Base-by-base conservation (phyloP, 23 tunicate genomes). In the Pegea sp. region DNA sequence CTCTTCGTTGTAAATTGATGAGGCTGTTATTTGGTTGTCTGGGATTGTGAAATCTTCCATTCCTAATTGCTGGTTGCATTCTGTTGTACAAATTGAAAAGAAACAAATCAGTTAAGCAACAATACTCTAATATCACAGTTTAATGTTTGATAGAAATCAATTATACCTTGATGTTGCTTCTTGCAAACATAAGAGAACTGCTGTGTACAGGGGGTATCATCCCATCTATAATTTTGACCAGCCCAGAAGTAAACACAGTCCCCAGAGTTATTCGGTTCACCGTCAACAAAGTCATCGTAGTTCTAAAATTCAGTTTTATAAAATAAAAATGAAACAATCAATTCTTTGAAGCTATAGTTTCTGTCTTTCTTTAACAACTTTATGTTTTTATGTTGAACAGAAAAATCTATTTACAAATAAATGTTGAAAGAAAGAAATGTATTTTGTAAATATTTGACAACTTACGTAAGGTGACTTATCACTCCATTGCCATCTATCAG, bases 401-500 rank as follows among this genome's bases (percentile, higher is more conserved):
- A 11, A 38, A 38, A 38, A 38, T 16, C 11, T 38, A 16, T 38
- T 38, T 8, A 38, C 46, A 38, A 38, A 8, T 38, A 11, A 38
- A 38, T 38, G 46, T 38, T 38, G 16, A 38, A 38, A 38, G 46
- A 8, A 38, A n/a, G n/a, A n/a, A n/a, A n/a, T n/a, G n/a, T n/a
- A n/a, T n/a, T n/a, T n/a, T n/a, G n/a, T 26, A 27, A 56, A 56
- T 13, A 56, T 3, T 34, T 27, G 57, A 48, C 50, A 24, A 42
- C 60, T 34, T 49, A 84, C 95, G 69, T 70, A 73, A 2, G 95
- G 76, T 5, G 76, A 73, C 23, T 50, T 25, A 48, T 84, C 95
- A 22, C 53, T 13, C 95, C 95, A 84, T 31, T 60, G 43, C 27
- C 53, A 84, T 24, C 11, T 31, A 19, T 61, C 66, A 26, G 55